Base-by-base conservation (phyloP, 2,113 vertebrate genomes). In the Atractosteus spatula region DNA sequence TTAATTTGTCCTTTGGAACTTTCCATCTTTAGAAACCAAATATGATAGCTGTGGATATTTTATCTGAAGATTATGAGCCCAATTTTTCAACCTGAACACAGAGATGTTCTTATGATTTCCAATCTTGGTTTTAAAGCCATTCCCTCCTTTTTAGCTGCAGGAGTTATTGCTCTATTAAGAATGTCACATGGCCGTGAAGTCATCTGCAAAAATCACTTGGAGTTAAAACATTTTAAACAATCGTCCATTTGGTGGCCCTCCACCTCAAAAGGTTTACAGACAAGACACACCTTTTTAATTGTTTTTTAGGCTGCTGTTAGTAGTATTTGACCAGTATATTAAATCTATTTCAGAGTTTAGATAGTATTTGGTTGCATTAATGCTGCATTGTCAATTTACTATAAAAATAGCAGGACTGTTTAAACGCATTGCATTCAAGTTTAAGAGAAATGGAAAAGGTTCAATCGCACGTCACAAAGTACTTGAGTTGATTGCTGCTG, bases 161-260 rank as follows among this genome's bases (percentile, higher is more conserved):
- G 82, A 87, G 84, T 89, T 90, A 91, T 90, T 79, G 87, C 82
- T 88, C 87, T 86, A 89, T 91, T 88, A 89, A 87, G 88, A 85
- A 87, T 86, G 87, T 85, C 88, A 90, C 84, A 86, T 81, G 84
- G 83, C 83, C 83, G 89, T 89, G 83, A 86, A 83, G 88, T 86
- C 82, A 13, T 3, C 57, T 59, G 12, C 14, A 13, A n/a, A 59
- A 59, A 51, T 51, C 10, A 10, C 29, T 29, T 29, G 29, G 29
- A 29, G 29, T 29, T 29, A 29, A 29, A 29, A 29, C 29, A 29
- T 29, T 29, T 29, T 29, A 29, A 29, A 29, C 89, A 87, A 88
- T 80, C 81, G 80, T 89, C 85, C 80, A 89, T 89, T 88, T 90
- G 71, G 43, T 81, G 81, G 78, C 71, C 81, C 79, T 29, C 29